phyloP scores from a whole-genome alignment of 2,888 invertebrate genomes.

The Notodonta dromedarius region DNA sequence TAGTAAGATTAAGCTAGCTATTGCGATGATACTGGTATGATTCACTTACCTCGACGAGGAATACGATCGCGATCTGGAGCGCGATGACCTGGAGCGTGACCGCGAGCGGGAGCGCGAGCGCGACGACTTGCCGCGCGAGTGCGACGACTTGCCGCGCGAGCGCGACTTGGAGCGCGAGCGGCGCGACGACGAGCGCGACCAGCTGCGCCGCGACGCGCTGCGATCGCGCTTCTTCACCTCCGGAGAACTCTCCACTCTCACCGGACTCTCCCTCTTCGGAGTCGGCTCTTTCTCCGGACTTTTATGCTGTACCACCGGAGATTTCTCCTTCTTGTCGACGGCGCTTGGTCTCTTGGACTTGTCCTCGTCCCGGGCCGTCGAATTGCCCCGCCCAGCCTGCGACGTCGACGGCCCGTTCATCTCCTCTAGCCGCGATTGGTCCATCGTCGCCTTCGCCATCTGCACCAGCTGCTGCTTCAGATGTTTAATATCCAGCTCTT shows the following conservation, averaged over 20 bases:
- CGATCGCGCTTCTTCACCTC: constrained; percentile 50
- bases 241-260: constrained; percentile 52
- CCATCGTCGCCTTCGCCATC: constrained; percentile 87
- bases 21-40: too few species aligned
- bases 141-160: constrained; percentile 45
- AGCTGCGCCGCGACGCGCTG: constrained; percentile 53
- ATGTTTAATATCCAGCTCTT: constrained; percentile 83
- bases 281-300: constrained; percentile 21
- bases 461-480: constrained; percentile 86
- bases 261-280: constrained; percentile 24
- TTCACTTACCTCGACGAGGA: constrained; percentile 75
- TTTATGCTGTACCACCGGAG: constrained; percentile 26
- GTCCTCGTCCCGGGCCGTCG: constrained; percentile 24
- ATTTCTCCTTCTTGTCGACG: constrained; percentile 35
- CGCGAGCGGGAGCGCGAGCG: constrained; percentile 56
- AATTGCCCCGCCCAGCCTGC: constrained; percentile 28
- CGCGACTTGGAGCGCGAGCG: constrained; percentile 56
- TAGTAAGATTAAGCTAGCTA: too few species aligned
- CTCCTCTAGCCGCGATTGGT: constrained; percentile 52
- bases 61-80: constrained; percentile 76
- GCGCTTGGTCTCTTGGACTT: constrained; percentile 27
- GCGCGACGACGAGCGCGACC: constrained; percentile 65
- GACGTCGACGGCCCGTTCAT: constrained; percentile 59
- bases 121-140: constrained; percentile 59
- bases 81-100: constrained; percentile 38